Evolutionary conservation across 2,888 invertebrate genomes (phyloP).

Genomic region (Hipparchia semele): DNA sequence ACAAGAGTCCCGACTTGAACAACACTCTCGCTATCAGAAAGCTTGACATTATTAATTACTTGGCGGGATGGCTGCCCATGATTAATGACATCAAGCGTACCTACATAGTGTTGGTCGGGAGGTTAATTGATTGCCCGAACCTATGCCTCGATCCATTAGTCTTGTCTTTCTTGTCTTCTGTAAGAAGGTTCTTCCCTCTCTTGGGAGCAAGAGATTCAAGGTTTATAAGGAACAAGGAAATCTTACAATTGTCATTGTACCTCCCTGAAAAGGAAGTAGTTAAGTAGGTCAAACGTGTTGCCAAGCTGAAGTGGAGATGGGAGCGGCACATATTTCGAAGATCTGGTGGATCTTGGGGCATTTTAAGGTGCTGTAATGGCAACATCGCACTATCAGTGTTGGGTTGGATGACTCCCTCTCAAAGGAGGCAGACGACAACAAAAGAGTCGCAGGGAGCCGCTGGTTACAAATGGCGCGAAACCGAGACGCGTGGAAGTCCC

Average conservation of each 20-base stretch:
- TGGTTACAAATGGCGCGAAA: too few relatives aligned
- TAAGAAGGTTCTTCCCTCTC: background rate
- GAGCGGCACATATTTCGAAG: too few relatives aligned
- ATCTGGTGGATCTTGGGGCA: too few relatives aligned
- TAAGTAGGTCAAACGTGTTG: too few relatives aligned
- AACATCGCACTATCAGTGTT: too few relatives aligned
- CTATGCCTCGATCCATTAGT: slow-evolving; percentile 19
- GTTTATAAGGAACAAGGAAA: background rate
- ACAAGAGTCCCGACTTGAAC: slow-evolving; percentile 4
- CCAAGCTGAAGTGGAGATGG: too few relatives aligned
- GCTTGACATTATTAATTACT: slow-evolving; percentile 43
- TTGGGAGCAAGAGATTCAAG: background rate
- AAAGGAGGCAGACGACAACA: too few relatives aligned
- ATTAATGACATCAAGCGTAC: slow-evolving; percentile 42
- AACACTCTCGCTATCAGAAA: slow-evolving; percentile 20
- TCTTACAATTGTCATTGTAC: background rate
- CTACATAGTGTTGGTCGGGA: slow-evolving; percentile 12
- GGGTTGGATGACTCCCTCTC: too few relatives aligned
- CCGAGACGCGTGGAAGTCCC: too few relatives aligned
- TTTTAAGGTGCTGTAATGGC: too few relatives aligned
- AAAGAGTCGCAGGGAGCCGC: too few relatives aligned
- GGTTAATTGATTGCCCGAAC: slow-evolving; percentile 23
- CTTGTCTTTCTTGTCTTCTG: slow-evolving; percentile 12
- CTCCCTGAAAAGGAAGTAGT: background rate
- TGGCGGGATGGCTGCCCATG: slow-evolving; percentile 40